Conservation (phyloP, 2,113 vertebrate genomes). For the Thunnus maccoyii region DNA sequence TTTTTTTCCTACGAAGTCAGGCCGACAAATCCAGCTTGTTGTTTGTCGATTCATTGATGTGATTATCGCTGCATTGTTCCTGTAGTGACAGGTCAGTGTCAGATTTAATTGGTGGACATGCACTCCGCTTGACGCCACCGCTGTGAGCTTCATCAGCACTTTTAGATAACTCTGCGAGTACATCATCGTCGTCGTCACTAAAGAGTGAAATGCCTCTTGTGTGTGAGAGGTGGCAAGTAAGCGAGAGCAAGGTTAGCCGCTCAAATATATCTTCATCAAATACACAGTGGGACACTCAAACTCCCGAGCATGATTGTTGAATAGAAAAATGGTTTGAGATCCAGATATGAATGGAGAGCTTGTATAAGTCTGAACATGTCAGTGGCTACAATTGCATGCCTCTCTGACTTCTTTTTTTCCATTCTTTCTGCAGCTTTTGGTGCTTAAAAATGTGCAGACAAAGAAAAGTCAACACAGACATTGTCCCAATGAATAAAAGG, state of each 20-base stretch:
- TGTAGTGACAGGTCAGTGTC: constrained; percentile 54
- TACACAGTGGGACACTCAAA: constrained; percentile 48
- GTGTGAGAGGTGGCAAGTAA: constrained; percentile 78
- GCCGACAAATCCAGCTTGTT: constrained; percentile 59
- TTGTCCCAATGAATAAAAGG: constrained; percentile 81
- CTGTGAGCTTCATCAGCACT: constrained; percentile 76
- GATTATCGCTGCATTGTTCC: constrained; percentile 63
- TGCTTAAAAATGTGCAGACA: constrained; percentile 83
- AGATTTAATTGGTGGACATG: constrained; percentile 64
- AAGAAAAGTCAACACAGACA: constrained; percentile 85
- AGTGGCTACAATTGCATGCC: constrained; percentile 70
- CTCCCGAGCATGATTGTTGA: constrained; percentile 65
- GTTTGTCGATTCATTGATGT: constrained; percentile 62
- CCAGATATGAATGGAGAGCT: constrained; percentile 68
- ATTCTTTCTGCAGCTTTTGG: constrained; percentile 76
- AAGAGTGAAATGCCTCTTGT: constrained; percentile 80
- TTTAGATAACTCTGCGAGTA: constrained; percentile 69
- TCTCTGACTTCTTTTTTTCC: constrained; percentile 53
- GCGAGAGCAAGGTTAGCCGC: constrained; percentile 70
- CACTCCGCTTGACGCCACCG: constrained; percentile 60
- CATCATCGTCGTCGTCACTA: constrained; percentile 71
- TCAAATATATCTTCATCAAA: constrained; percentile 79
- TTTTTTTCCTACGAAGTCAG: constrained; percentile 2
- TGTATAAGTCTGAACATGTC: constrained; percentile 79
- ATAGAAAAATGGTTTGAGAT: constrained; percentile 66